These are phyloP conservation scores for Cydia strobilella DNA, from an alignment of 1,140 invertebrate genomes.

Conservation along the genomic window DNA sequence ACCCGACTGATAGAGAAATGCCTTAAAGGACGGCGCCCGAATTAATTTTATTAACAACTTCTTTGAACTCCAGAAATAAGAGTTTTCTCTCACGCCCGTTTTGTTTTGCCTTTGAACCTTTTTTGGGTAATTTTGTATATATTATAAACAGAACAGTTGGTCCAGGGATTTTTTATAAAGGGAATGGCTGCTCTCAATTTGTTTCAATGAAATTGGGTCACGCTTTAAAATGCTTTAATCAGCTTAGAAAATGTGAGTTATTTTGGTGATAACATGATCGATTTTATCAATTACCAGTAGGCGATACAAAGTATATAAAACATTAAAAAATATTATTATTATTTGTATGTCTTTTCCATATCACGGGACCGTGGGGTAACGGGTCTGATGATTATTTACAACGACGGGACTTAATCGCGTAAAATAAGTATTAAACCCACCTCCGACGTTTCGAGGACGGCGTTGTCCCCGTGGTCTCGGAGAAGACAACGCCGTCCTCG, in stretches of 20 bases:
- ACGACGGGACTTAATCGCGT: no score
- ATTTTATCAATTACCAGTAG: no score
- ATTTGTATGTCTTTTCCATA: no score
- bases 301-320: no score
- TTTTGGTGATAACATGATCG: not conserved
- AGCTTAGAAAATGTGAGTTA: not conserved
- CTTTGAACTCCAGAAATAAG: constrained; percentile 22
- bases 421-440: no score
- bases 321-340: no score
- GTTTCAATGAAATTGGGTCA: not conserved
- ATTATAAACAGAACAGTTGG: constrained; percentile 8
- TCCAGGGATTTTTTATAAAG: constrained; percentile 3
- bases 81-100: constrained; percentile 11
- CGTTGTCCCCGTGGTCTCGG: no score
- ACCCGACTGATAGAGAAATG: constrained; percentile 29
- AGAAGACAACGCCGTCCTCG: no score
- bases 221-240: not conserved
- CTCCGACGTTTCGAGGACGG: no score
- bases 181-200: not conserved
- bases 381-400: no score
- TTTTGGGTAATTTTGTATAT: constrained; percentile 26
- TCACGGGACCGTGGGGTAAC: no score
- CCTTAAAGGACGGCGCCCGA: constrained; percentile 20
- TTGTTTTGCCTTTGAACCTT: constrained; percentile 29
- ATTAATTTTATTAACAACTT: constrained; percentile 33